Base-by-base conservation (phyloP, 2,888 invertebrate genomes). In the Caenorhabditis zanzibari region DNA sequence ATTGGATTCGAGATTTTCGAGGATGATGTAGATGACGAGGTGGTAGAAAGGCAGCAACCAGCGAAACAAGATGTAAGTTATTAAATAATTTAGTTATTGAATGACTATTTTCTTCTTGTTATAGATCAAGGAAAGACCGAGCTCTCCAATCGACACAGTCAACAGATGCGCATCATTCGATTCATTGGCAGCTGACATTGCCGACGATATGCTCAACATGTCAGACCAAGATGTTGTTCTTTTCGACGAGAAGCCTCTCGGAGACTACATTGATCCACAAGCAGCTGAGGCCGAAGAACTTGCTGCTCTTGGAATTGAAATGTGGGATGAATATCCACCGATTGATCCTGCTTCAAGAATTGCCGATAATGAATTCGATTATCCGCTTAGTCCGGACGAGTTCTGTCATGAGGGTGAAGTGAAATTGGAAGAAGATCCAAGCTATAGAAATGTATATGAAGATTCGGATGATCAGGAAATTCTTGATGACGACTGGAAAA, bases 241-340 rank as follows among this genome's bases (percentile, higher is more conserved):
- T 24, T 12, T 2, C 54, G 77, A 77, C 1, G 76, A 58, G n/a
- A 22, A 35, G 24, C 69, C 52, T 1, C 19, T 24, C 24, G 47
- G 44, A 28, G 72, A 72, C 19, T 52, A 0, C 9, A 56, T 47
- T 22, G 66, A 66, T 47, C 61, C 59, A 5, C 49, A 32, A n/a
- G 26, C 16, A 5, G 6, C 35, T 2, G 63, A 69, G 32, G 63
- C 54, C 16, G 47, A 64, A 49, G 72, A 41, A 12, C 9, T 64
- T 5, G 68, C 28, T 12, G 10, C 22, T 12, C 59, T 81, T 12
- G 74, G 69, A 28, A 52, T 68, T 10, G 74, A 75, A n/a, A 32
- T 47, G 12, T 81, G 81, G 81, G 69, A 74, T 24, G 74, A 66
- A 38, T 75, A 73, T 58, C 80, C 81, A 49, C 75, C 81, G 28